Percentiles rank a stretch among this genome's conserved stretches.
Evolutionary conservation across 2,888 invertebrate species (phyloP).

Genomic region (Ornithoptera alexandrae): DNA sequence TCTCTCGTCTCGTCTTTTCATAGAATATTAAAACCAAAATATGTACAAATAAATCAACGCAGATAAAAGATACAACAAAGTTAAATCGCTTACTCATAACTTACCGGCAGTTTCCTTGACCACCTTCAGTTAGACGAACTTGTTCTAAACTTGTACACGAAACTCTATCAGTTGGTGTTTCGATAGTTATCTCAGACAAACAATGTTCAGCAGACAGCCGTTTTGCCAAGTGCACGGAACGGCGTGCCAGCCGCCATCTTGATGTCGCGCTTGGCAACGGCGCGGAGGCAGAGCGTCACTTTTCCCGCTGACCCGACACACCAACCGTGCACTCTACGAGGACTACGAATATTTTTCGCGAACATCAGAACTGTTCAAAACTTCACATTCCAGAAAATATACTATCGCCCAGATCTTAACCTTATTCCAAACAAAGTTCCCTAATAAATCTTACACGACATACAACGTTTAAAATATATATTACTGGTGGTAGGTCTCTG

Average conservation of each 20-base stretch:
- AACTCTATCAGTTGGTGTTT: conserved; percentile 14
- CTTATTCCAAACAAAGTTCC: conserved; percentile 26
- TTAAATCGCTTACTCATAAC: too few species aligned
- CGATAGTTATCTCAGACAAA: conserved; percentile 29
- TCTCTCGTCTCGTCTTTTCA: too few species aligned
- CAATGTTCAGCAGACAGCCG: conserved; percentile 44
- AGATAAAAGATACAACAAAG: too few species aligned
- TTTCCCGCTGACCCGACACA: conserved; percentile 42
- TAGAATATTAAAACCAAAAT: too few species aligned
- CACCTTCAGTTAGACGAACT: too few species aligned
- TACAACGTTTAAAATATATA: too few species aligned
- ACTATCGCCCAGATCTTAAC: conserved; percentile 14
- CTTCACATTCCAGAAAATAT: conserved; percentile 23
- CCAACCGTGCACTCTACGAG: conserved; percentile 36
- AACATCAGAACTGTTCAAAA: conserved; percentile 28
- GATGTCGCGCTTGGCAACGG: conserved; percentile 37
- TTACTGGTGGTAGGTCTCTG: too few species aligned
- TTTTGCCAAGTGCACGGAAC: conserved; percentile 32
- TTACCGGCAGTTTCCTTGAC: too few species aligned
- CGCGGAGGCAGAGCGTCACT: conserved; percentile 39
- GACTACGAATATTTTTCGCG: conserved; percentile 11
- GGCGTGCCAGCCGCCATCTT: conserved; percentile 37
- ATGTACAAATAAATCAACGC: too few species aligned
- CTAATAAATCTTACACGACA: conserved; percentile 3
- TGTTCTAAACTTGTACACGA: conserved; percentile 1